A percentile compares a stretch with the other conserved stretches of the same genome.
phyloP scores from a whole-genome alignment of 2,888 invertebrate genomes.

The Plebejus melissa region DNA sequence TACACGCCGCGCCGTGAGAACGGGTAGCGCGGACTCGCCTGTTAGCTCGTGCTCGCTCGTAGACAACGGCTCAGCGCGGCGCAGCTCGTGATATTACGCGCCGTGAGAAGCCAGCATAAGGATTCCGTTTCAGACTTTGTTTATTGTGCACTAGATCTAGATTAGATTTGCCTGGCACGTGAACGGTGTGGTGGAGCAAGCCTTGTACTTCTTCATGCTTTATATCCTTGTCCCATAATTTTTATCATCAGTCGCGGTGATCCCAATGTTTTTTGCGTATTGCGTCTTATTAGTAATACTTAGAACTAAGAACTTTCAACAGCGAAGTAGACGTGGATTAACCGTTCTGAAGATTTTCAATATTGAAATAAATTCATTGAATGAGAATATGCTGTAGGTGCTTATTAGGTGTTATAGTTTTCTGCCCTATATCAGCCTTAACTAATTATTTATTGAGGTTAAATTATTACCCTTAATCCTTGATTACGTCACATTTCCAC shows the following conservation, averaged over 20 bases:
- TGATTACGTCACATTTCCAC: not conserved
- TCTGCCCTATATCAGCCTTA: too few relatives aligned
- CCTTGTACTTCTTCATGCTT: not conserved
- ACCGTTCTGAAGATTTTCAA: too few relatives aligned
- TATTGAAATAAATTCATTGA: too few relatives aligned
- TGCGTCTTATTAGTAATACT: not conserved
- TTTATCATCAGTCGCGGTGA: not conserved
- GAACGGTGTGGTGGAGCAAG: not conserved
- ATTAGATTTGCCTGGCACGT: slow-evolving; percentile 9
- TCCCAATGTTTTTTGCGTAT: not conserved
- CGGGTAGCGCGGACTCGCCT: too few relatives aligned
- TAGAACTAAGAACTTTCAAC: not conserved
- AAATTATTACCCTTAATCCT: not conserved
- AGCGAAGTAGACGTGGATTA: too few relatives aligned
- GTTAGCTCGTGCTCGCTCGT: too few relatives aligned
- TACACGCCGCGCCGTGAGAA: too few relatives aligned
- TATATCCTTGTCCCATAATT: not conserved
- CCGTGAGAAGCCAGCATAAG: slow-evolving; percentile 18
- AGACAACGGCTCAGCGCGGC: too few relatives aligned
- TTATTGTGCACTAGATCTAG: slow-evolving; percentile 14
- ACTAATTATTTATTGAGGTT: not conserved
- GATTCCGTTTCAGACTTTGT: slow-evolving; percentile 36
- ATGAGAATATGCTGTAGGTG: too few relatives aligned
- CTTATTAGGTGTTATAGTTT: too few relatives aligned
- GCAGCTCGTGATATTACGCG: not conserved